Evolutionary conservation across 2,113 vertebrate genomes (phyloP), one percentile per base, ranked within the genome.

Genomic region (Alouatta palliata): DNA sequence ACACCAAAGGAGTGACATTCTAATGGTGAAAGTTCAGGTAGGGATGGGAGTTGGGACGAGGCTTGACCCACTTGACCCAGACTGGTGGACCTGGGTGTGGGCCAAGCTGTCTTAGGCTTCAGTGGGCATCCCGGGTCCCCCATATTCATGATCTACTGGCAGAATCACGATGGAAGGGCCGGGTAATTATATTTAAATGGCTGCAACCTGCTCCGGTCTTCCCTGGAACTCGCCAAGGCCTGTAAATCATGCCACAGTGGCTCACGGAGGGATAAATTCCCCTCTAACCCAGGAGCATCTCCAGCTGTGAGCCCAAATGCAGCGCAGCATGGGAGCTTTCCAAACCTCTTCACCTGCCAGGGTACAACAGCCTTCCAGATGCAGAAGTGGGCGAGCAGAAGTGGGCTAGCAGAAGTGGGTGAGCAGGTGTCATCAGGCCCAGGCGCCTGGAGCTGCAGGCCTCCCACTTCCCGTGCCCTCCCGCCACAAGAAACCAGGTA

Each of bases 251-350:
- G 54, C 68, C 89, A 27, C 0, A 0, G 93, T 21, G 45, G 93
- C 96, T 96, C 88, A 86, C 73, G 43, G 85, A 83, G 95, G 56
- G 80, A 97, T 85, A 45, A 81, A 95, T 93, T 95, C 90, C 92
- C 77, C 88, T 71, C 3, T 66, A 92, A 90, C 80, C 87, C 0
- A 32, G 90, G 89, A 97, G 73, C 37, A 32, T 86, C 94, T 97
- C 96, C 97, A 95, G 97, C 43, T 68, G 88, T 79, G 88, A 81
- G 52, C 64, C 49, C 11, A 58, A 97, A 97, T 47, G 68, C 88
- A 92, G 81, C 7, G 32, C 91, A 45, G 91, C 68, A 52, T 49
- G 30, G 88, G 92, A 64, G 81, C 82, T 96, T 93, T 96, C 95
- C 93, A 92, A 54, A 58, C 58, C 27, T 93, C 92, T 10, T 21